Evolutionary conservation across 1,140 invertebrate species (phyloP).

Genomic region (Pteromalus puparum): DNA sequence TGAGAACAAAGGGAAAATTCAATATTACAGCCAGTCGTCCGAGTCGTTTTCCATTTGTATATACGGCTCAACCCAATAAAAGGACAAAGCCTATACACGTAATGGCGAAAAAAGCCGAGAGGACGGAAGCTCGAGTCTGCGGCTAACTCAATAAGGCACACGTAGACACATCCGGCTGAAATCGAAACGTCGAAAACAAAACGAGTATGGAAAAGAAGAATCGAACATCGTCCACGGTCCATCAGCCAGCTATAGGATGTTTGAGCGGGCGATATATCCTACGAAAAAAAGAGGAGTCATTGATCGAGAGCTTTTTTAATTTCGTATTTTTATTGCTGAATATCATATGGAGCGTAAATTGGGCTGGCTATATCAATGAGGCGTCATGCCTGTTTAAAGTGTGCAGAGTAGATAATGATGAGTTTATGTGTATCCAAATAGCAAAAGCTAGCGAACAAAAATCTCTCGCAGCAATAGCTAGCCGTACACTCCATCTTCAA

Average conservation of each 20-base stretch:
- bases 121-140: not conserved
- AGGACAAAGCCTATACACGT: not conserved
- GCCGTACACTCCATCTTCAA: no score
- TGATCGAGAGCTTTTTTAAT: no score
- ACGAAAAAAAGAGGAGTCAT: conserved; percentile 4
- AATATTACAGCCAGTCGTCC: not conserved
- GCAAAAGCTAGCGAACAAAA: no score
- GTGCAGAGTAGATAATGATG: no score
- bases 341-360: no score
- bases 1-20: not conserved
- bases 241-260: not conserved
- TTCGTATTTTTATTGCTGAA: no score
- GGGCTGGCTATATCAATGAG: no score
- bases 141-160: conserved; percentile 24
- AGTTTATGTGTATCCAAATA: no score
- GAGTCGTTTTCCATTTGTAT: not conserved
- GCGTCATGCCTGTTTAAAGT: no score
- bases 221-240: conserved; percentile 27
- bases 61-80: no score
- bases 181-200: conserved; percentile 9
- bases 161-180: not conserved
- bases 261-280: not conserved
- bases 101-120: not conserved
- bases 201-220: not conserved
- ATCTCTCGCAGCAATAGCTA: no score